These are phyloP conservation scores for Protophormia terraenovae DNA, from an alignment of 2,888 invertebrate species.

Conservation along the genomic window DNA sequence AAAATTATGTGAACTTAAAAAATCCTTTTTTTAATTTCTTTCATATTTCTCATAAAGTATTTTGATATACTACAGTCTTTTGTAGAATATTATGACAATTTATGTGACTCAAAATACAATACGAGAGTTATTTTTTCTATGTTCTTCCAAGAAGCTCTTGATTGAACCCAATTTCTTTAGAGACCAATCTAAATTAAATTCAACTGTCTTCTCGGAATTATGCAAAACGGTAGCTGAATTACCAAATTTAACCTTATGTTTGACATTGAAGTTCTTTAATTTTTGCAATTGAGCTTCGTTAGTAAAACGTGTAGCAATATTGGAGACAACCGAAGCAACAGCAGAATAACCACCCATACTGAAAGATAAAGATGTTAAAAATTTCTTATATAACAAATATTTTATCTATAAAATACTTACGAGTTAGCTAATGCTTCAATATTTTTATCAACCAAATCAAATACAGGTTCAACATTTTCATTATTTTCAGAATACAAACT, in stretches of 20 bases:
- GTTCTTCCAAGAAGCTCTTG: conserved; percentile 70
- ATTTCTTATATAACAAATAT: not conserved
- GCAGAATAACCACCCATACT: conserved; percentile 76
- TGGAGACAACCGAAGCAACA: conserved; percentile 76
- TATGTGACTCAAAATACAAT: conserved; percentile 69
- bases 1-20: too few species aligned
- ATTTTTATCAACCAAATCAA: conserved; percentile 81
- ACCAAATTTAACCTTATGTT: conserved; percentile 74
- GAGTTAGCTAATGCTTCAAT: conserved; percentile 71
- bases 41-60: too few species aligned
- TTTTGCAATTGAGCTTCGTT: conserved; percentile 71
- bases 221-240: conserved; percentile 71
- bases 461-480: conserved; percentile 83
- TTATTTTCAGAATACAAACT: conserved; percentile 83
- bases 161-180: conserved; percentile 71
- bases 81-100: conserved; percentile 30
- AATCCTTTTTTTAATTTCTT: too few species aligned
- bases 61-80: too few species aligned
- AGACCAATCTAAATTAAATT: conserved; percentile 78
- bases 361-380: not conserved
- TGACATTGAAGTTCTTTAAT: conserved; percentile 73
- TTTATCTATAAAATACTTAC: conserved; percentile 78
- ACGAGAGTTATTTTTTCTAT: conserved; percentile 68
- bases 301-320: conserved; percentile 78
- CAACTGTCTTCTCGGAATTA: conserved; percentile 73